Conservation (phyloP, 1,140 invertebrate genomes). For the Sycobia sp. region DNA sequence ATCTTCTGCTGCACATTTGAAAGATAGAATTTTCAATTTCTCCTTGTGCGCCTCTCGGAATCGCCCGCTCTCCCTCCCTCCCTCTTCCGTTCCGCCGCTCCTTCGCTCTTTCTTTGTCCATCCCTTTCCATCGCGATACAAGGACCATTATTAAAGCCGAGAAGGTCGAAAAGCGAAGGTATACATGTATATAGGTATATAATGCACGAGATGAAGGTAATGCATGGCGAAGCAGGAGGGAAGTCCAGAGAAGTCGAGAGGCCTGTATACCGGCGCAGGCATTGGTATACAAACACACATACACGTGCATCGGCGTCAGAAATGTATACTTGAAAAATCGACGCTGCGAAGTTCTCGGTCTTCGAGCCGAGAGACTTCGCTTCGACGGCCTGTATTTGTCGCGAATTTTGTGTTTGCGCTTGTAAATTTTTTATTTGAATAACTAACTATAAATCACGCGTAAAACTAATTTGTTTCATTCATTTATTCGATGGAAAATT, state of each 20-base stretch:
- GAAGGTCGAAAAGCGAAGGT: slow-evolving; percentile 24
- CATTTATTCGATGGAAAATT: too few species aligned
- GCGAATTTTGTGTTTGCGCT: too few species aligned
- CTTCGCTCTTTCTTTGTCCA: slow-evolving; percentile 34
- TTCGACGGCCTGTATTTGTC: too few species aligned
- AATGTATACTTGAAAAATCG: too few species aligned
- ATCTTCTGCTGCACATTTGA: too few species aligned
- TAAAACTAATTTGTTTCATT: too few species aligned
- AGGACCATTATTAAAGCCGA: slow-evolving; percentile 13
- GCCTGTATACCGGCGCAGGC: too few species aligned
- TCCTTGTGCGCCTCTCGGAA: background rate
- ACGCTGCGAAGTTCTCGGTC: slow-evolving; percentile 10
- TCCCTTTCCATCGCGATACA: slow-evolving; percentile 16
- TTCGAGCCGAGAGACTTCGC: too few species aligned
- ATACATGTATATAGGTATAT: too few species aligned
- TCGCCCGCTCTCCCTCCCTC: slow-evolving; percentile 23
- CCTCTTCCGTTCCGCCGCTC: background rate
- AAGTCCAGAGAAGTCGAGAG: slow-evolving; percentile 10
- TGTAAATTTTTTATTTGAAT: too few species aligned
- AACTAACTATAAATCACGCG: too few species aligned
- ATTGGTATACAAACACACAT: background rate
- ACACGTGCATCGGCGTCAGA: too few species aligned
- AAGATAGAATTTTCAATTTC: slow-evolving; percentile 5
- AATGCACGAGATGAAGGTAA: slow-evolving; percentile 3
- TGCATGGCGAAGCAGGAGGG: slow-evolving; percentile 20